Percentiles rank a stretch among this genome's conserved stretches.
Conservation (phyloP, 2,888 invertebrate species). For the Drosophila subsilvestris region DNA sequence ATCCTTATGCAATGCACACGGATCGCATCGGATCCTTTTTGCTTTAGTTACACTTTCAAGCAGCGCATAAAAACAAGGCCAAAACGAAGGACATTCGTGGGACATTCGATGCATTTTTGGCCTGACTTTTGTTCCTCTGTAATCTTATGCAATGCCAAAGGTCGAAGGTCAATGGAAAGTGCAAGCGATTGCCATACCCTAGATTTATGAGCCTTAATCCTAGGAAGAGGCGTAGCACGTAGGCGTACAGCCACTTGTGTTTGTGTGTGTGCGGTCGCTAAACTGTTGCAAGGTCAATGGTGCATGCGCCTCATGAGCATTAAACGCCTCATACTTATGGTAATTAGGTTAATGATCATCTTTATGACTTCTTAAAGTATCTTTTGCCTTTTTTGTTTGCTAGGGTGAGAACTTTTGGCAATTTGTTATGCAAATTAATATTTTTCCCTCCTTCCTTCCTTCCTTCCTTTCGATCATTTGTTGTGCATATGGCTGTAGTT, state of each 20-base stretch:
- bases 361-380: slow-evolving; percentile 56
- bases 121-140: slow-evolving; percentile 22
- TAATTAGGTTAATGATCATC: slow-evolving; percentile 62
- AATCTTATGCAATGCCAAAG: slow-evolving; percentile 67
- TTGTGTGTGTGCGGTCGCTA: background rate
- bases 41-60: slow-evolving; percentile 62
- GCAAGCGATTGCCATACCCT: slow-evolving; percentile 52
- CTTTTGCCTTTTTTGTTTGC: background rate
- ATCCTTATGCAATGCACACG: slow-evolving; percentile 58
- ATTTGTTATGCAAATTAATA: slow-evolving; percentile 34
- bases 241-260: slow-evolving; percentile 50
- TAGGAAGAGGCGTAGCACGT: background rate
- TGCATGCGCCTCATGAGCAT: slow-evolving; percentile 20
- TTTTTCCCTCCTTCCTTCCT: slow-evolving; percentile 7
- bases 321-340: slow-evolving; percentile 14
- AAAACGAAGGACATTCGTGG: slow-evolving; percentile 42
- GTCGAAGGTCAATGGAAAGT: slow-evolving; percentile 66
- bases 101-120: background rate
- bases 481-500: slow-evolving; percentile 41
- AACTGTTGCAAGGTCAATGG: slow-evolving; percentile 72
- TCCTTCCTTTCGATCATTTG: slow-evolving; percentile 39
- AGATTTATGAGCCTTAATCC: slow-evolving; percentile 40
- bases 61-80: slow-evolving; percentile 48
- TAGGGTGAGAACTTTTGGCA: slow-evolving; percentile 8
- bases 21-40: slow-evolving; percentile 29